phyloP scores from a whole-genome alignment of 2,113 vertebrate species.

The Mustela lutreola region DNA sequence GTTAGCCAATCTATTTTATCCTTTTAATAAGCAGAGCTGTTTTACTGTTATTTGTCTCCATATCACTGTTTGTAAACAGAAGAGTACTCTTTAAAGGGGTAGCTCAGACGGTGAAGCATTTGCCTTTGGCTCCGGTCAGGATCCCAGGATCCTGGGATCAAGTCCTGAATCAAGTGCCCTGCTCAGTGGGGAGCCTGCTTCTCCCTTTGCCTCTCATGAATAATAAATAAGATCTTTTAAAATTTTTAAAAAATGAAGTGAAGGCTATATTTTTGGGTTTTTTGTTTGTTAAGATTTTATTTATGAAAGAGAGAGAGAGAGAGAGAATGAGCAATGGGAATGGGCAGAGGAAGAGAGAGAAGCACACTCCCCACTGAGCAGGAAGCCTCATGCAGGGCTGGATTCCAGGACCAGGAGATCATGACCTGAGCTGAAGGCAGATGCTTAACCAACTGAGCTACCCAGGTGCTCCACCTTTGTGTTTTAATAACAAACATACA shows the following conservation, averaged over 20 bases:
- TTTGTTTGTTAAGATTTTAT: not conserved
- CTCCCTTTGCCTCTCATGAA: too few species aligned
- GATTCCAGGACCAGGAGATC: not conserved
- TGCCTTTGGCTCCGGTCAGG: too few species aligned
- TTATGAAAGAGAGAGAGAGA: not conserved
- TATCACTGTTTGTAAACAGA: not conserved
- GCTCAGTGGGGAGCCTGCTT: too few species aligned
- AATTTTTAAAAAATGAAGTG: not conserved
- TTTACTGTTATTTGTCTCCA: not conserved
- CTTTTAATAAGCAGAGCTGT: not conserved
- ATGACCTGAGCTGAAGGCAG: not conserved
- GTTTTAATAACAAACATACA: not conserved
- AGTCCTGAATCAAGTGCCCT: too few species aligned
- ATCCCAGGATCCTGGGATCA: too few species aligned
- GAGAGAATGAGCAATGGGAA: not conserved
- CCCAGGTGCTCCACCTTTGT: not conserved
- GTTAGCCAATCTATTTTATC: not conserved
- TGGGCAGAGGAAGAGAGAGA: not conserved
- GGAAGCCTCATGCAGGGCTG: not conserved
- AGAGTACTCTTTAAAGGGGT: not conserved
- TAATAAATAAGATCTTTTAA: too few species aligned
- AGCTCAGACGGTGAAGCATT: too few species aligned
- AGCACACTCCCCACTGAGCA: not conserved
- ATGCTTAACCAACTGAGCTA: not conserved
- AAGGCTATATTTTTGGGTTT: not conserved